Evolutionary conservation across 92 coral and sea anemone genomes (phyloP).

Genomic region (Parazoanthus atlanticus): DNA sequence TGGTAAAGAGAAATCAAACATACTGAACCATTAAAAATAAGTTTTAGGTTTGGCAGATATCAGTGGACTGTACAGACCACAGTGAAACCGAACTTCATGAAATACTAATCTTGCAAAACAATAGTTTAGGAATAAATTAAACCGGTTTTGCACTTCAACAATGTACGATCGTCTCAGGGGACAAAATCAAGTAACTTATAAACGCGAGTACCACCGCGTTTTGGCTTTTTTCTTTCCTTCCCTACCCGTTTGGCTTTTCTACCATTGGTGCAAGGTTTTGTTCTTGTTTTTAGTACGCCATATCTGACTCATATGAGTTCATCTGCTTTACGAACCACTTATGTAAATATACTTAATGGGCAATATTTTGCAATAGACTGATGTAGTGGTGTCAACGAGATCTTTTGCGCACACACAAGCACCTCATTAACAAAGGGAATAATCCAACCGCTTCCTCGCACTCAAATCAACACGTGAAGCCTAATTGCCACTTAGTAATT

Average conservation of each 20-base stretch:
- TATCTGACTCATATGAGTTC: not conserved
- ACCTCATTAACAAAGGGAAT: not conserved
- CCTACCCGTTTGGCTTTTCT: not conserved
- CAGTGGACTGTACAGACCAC: not conserved
- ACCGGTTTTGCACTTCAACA: not conserved
- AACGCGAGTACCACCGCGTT: not conserved
- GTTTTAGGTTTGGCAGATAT: not conserved
- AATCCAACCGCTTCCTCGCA: not conserved
- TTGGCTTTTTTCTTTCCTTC: not conserved
- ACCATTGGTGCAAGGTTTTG: not conserved
- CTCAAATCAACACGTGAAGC: not conserved
- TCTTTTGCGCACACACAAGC: not conserved
- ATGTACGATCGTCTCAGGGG: not conserved
- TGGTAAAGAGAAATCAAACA: not conserved
- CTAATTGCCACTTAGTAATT: not conserved
- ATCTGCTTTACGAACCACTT: not conserved
- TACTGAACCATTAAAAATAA: not conserved
- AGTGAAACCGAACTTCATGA: not conserved
- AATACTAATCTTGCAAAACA: conserved; percentile 9
- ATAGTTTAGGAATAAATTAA: conserved; percentile 35
- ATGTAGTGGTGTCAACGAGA: conserved; percentile 9
- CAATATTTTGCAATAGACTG: not conserved
- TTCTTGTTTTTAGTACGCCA: not conserved
- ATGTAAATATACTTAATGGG: conserved; percentile 10
- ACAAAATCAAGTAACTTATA: not conserved